These are phyloP conservation scores for Muscidifurax raptorellus DNA, from an alignment of 1,140 invertebrate genomes.

Conservation along the genomic window DNA sequence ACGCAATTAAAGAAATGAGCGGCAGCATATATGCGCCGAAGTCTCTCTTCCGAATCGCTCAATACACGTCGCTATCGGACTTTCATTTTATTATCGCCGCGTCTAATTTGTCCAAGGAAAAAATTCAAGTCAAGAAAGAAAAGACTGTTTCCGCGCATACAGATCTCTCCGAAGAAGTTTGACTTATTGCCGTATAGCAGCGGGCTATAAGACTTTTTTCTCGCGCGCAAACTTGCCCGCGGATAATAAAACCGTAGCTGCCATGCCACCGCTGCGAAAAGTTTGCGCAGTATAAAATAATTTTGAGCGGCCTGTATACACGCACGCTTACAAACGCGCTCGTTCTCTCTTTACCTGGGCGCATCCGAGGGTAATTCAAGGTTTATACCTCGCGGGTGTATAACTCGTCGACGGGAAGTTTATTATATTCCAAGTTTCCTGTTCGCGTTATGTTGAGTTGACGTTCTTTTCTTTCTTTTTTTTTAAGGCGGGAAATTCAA, in stretches of 20 bases:
- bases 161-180: conserved; percentile 25
- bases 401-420: conserved; percentile 36
- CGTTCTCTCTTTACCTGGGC: background rate
- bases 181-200: conserved; percentile 24
- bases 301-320: conserved; percentile 39
- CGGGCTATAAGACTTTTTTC: conserved; percentile 22
- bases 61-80: too few species aligned
- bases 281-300: conserved; percentile 54
- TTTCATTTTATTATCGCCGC: too few species aligned
- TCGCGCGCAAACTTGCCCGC: background rate
- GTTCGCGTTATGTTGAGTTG: background rate
- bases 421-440: background rate
- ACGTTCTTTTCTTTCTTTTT: background rate
- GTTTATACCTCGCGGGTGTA: conserved; percentile 42
- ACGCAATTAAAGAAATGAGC: background rate
- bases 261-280: conserved; percentile 6
- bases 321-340: background rate
- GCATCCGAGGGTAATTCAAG: conserved; percentile 47
- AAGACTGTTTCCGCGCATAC: background rate
- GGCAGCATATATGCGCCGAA: too few species aligned
- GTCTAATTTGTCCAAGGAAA: too few species aligned
- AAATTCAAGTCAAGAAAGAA: too few species aligned
- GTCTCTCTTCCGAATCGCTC: too few species aligned
- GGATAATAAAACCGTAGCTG: conserved; percentile 49
- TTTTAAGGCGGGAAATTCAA: background rate